Percentiles rank a stretch among this genome's conserved stretches.
These are phyloP conservation scores for Ophthalmolycus amberensis DNA, from an alignment of 2,113 vertebrate species.

Conservation along the genomic window DNA sequence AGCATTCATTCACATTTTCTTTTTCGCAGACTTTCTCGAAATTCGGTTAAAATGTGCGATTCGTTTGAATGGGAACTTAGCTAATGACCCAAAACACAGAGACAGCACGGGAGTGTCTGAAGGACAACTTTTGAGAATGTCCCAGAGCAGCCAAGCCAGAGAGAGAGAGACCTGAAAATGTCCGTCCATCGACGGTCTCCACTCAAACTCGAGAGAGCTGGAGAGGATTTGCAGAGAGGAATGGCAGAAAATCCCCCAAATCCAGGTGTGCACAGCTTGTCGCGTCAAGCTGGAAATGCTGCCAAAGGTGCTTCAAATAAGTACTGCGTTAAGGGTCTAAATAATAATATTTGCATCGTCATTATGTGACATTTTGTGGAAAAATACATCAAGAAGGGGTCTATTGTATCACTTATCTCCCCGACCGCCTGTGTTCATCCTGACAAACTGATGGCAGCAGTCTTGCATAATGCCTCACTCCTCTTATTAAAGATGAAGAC, in stretches of 20 bases:
- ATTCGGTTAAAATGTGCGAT: neutral
- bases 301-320: neutral
- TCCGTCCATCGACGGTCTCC: neutral
- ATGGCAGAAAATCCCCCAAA: neutral
- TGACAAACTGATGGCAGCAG: neutral
- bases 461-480: neutral
- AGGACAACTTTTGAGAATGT: neutral
- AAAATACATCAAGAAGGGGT: neutral
- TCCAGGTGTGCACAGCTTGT: neutral
- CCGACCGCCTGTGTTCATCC: neutral
- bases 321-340: neutral
- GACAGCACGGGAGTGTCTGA: too few species aligned
- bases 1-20: too few species aligned
- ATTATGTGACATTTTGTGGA: neutral
- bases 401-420: neutral
- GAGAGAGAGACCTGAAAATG: neutral
- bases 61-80: neutral
- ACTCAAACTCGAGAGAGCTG: neutral
- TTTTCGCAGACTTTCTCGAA: too few species aligned
- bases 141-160: neutral
- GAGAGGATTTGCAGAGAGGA: neutral
- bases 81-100: too few species aligned
- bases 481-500: slow-evolving; percentile 26
- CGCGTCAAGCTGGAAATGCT: neutral
- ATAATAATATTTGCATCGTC: neutral